Percentiles rank a stretch among this genome's conserved stretches.
Conservation (phyloP, 1,140 invertebrate species). For the Drosophila baimaii region DNA sequence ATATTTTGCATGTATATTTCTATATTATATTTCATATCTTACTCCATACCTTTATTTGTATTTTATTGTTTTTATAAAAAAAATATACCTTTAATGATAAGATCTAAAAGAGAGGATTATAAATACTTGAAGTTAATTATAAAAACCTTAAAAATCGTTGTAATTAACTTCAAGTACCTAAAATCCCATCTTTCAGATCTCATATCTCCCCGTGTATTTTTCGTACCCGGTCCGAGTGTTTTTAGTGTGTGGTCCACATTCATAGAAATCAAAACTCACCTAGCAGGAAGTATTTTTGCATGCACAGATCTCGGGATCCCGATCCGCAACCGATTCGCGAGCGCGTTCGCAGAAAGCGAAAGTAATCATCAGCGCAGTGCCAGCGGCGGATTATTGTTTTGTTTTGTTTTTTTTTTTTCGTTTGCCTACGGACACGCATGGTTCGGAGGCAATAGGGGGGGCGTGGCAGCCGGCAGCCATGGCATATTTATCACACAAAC, state of each 20-base stretch:
- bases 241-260: slow-evolving; percentile 63
- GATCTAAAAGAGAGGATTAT: too few species aligned
- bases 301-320: slow-evolving; percentile 43
- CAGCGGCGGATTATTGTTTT: slow-evolving; percentile 46
- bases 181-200: too few species aligned
- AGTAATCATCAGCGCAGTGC: slow-evolving; percentile 59
- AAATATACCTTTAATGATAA: too few species aligned
- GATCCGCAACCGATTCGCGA: slow-evolving; percentile 48
- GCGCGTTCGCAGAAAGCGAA: slow-evolving; percentile 69
- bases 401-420: slow-evolving; percentile 7
- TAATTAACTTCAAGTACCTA: background rate
- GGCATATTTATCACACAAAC: slow-evolving; percentile 54
- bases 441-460: slow-evolving; percentile 29
- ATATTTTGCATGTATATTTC: too few species aligned
- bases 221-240: slow-evolving; percentile 20
- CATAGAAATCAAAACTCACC: slow-evolving; percentile 65
- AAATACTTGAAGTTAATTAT: too few species aligned
- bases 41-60: too few species aligned
- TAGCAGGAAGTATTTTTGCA: slow-evolving; percentile 80
- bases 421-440: slow-evolving; percentile 48
- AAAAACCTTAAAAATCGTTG: background rate
- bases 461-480: slow-evolving; percentile 36
- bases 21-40: too few species aligned
- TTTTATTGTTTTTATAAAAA: too few species aligned
- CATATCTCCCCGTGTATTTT: slow-evolving; percentile 5